Percentiles rank a stretch among this genome's conserved stretches.
Conservation (phyloP, 2,888 invertebrate species). For the Corbicula japonica region DNA sequence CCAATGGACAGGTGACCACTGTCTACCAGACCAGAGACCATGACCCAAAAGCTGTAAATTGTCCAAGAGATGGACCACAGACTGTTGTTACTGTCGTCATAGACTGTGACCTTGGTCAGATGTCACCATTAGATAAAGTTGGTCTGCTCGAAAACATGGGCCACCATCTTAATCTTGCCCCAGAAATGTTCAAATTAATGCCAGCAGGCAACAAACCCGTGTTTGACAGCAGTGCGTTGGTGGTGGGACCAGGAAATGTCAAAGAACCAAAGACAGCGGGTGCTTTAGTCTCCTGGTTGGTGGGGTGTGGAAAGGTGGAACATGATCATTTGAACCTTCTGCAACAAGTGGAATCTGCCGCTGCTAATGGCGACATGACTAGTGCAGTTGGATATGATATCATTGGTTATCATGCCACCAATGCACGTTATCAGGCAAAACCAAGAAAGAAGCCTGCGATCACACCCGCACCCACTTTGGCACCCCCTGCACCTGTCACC, state of each 20-base stretch:
- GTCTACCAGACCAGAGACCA: slow-evolving; percentile 63
- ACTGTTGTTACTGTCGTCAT: slow-evolving; percentile 90
- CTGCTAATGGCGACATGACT: slow-evolving; percentile 91
- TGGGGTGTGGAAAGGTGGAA: too few relatives aligned
- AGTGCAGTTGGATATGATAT: slow-evolving; percentile 91
- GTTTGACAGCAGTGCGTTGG: too few relatives aligned
- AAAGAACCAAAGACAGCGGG: too few relatives aligned
- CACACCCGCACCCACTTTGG: slow-evolving; percentile 77
- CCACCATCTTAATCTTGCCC: slow-evolving; percentile 77
- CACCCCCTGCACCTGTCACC: slow-evolving; percentile 79
- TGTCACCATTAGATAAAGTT: slow-evolving; percentile 90
- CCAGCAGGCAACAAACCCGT: slow-evolving; percentile 81
- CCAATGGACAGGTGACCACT: slow-evolving; percentile 53
- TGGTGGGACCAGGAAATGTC: too few relatives aligned
- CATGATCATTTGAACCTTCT: too few relatives aligned
- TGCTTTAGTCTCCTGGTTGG: too few relatives aligned
- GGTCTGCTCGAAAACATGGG: slow-evolving; percentile 76
- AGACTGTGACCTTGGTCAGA: slow-evolving; percentile 90
- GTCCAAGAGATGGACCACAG: slow-evolving; percentile 87
- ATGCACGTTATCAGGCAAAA: slow-evolving; percentile 85
- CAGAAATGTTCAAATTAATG: slow-evolving; percentile 79
- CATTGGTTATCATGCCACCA: slow-evolving; percentile 91
- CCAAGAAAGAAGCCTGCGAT: slow-evolving; percentile 85
- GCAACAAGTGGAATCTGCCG: too few relatives aligned
- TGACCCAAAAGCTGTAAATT: slow-evolving; percentile 79